Evolutionary conservation across 1,140 invertebrate genomes (phyloP), one percentile per base, ranked within the genome.

Genomic region (Papilio glaucus): DNA sequence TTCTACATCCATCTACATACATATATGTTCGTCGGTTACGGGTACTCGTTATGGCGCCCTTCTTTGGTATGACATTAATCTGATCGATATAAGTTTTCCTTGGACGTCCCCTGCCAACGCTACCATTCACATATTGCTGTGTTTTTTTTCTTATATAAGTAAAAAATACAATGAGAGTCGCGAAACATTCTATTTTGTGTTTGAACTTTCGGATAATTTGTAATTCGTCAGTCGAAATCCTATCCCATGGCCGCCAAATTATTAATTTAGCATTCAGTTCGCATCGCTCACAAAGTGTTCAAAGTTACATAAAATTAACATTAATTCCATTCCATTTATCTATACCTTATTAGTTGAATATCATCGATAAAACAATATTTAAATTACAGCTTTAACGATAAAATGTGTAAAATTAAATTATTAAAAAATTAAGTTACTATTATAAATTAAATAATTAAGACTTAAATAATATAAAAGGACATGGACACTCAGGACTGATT

Each of bases 231-330:
- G 21, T 24, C 49, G 4, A 57, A 57, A 57, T 57, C 10, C 18
- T 57, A 57, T 57, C 21, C 49, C 49, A 57, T 57, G 49, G 49
- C 21, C 49, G 21, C 9, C 49, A 21, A 57, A 57, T 24, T 57
- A 57, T 24, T 10, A 57, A 24, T 57, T 24, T 57, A 57, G 49
- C 49, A 57, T 57, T 53, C 49, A 24, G 10, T 8, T 57, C 21
- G 49, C 49, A 57, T 24, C 24, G 2, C 49, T 57, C 49, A 57
- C 49, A 24, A 26, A 57, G 49, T 57, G 49, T 57, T 57, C 49
- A 57, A 57, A 57, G 49, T 57, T 18, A 57, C 49, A 24, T 57
- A 57, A 57, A 57, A 57, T 57, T 57, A 24, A 57, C 49, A 57
- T 57, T 57, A 33, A 33, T 33, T 33, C 45, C 8, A 49, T 10